A percentile compares a stretch with the other conserved stretches of the same genome.
phyloP scores from a whole-genome alignment of 2,888 invertebrate genomes.

The Drosophila meridiana region DNA sequence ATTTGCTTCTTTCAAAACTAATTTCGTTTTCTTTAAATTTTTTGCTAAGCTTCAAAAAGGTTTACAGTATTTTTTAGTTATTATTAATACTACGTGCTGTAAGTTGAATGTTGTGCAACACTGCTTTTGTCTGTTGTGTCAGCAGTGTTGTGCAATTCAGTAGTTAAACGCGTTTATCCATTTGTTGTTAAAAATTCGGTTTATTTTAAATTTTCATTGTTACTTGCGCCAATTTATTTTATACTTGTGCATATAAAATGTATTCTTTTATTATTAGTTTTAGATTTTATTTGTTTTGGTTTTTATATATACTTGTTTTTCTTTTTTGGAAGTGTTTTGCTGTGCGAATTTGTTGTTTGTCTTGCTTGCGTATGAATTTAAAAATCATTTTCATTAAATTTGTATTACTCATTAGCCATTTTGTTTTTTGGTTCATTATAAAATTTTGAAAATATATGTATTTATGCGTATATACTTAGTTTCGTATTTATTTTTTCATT shows the following conservation, averaged over 20 bases:
- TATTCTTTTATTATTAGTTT: constrained; percentile 22
- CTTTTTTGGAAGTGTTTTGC: constrained; percentile 82
- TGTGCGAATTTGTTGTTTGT: constrained; percentile 79
- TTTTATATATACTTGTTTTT: constrained; percentile 14
- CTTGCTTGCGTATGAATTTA: constrained; percentile 72
- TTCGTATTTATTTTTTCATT: constrained; percentile 35
- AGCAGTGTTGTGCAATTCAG: constrained; percentile 43
- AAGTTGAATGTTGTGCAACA: constrained; percentile 38
- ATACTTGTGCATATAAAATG: constrained; percentile 57
- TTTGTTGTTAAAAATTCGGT: constrained; percentile 61
- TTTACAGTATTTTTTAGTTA: constrained; percentile 9
- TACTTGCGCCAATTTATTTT: constrained; percentile 35
- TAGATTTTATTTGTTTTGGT: constrained; percentile 28
- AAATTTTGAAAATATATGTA: constrained; percentile 78
- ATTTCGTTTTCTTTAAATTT: constrained; percentile 24
- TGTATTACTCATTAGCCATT: constrained; percentile 67
- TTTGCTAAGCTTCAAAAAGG: constrained; percentile 26
- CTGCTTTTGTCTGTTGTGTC: constrained; percentile 13
- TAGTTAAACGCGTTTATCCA: constrained; percentile 27
- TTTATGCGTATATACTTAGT: constrained; percentile 59
- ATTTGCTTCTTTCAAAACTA: constrained; percentile 34
- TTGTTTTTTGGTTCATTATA: constrained; percentile 63
- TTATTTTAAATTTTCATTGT: constrained; percentile 45
- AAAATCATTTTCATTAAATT: constrained; percentile 70
- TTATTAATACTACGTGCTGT: constrained; percentile 9